phyloP scores from a whole-genome alignment of 2,888 invertebrate genomes.

The Amblyteles armatorius region DNA sequence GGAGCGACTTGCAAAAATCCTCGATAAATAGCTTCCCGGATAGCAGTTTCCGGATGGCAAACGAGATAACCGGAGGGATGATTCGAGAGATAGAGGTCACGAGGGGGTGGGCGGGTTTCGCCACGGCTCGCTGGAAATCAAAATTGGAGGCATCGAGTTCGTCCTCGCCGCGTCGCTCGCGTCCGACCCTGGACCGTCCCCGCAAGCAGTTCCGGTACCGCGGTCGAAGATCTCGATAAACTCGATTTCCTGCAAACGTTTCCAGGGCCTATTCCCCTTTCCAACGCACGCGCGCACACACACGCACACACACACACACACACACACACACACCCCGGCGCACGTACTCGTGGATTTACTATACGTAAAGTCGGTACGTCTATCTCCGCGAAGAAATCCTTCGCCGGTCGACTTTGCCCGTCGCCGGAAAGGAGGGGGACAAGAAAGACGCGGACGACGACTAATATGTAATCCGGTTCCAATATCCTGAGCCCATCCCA shows the following conservation, averaged over 20 bases:
- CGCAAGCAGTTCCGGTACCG: conserved; percentile 62
- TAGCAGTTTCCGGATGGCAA: conserved; percentile 43
- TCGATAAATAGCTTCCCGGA: conserved; percentile 44
- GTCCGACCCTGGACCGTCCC: conserved; percentile 41
- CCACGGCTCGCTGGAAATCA: conserved; percentile 66
- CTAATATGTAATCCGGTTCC: conserved; percentile 81
- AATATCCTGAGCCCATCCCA: conserved; percentile 77
- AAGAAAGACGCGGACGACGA: conserved; percentile 68
- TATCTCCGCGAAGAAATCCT: conserved; percentile 33
- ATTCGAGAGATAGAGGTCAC: background rate
- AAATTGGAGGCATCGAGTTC: conserved; percentile 67
- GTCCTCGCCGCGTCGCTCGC: conserved; percentile 18
- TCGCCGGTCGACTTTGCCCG: conserved; percentile 26
- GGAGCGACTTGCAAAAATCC: background rate
- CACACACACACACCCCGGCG: background rate
- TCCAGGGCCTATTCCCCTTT: conserved; percentile 49
- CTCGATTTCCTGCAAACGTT: conserved; percentile 77
- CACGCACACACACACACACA: too few species aligned
- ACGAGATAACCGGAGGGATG: conserved; percentile 54
- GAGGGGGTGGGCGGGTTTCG: conserved; percentile 36
- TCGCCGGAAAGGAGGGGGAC: conserved; percentile 49
- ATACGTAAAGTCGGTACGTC: conserved; percentile 18
- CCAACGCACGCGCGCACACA: conserved; percentile 9
- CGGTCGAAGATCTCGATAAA: conserved; percentile 74
- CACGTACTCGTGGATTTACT: background rate